Base-by-base conservation (phyloP, 64 coral and sea anemone genomes). In the Acropora yongei region DNA sequence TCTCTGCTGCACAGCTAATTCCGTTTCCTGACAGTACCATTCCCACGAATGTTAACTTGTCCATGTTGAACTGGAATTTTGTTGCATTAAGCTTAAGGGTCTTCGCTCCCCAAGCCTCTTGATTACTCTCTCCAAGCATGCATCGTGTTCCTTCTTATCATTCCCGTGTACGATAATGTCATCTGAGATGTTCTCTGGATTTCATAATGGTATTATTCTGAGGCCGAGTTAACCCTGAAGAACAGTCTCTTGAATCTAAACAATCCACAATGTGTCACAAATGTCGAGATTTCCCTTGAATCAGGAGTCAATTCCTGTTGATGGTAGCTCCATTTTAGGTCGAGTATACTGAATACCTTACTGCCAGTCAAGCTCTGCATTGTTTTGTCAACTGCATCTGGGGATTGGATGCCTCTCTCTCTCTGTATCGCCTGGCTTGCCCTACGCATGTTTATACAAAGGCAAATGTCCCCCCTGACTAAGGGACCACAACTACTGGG, bases 181-280 rank as follows among this genome's bases (percentile, higher is more conserved):
- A 63, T 12, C 58, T 14, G 58, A 63, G 16, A 63, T 63, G 12
- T 13, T 63, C 58, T 63, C 58, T 63, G 82, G 45, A 85, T 69
- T 44, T 85, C 60, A n/a, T 85, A 19, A 3, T 85, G 82, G 13
- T 85, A 85, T 17, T 85, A 63, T 49, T 69, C 63, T 0, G 63
- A 69, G 7, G 82, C 58, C 0, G 63, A 68, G 17, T 39, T 68
- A 67, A 85, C 82, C 12, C 60, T 41, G 5, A 67, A 85, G 30
- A 85, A 46, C 10, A 46, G 41, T 85, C 42, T 68, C 61, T 85
- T 69, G 30, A 69, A 85, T 69, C 82, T 67, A 30, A 68, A 85
- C 47, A 18, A 14, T 1, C 47, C 78, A 13, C 78, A 80, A 6
- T 80, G 78, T 0, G 78, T 80, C 5, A 10, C 82, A 42, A 61